Evolutionary conservation across 2,888 invertebrate species (phyloP), one percentile per base, ranked within the genome.

Genomic region (Rutpela maculata): DNA sequence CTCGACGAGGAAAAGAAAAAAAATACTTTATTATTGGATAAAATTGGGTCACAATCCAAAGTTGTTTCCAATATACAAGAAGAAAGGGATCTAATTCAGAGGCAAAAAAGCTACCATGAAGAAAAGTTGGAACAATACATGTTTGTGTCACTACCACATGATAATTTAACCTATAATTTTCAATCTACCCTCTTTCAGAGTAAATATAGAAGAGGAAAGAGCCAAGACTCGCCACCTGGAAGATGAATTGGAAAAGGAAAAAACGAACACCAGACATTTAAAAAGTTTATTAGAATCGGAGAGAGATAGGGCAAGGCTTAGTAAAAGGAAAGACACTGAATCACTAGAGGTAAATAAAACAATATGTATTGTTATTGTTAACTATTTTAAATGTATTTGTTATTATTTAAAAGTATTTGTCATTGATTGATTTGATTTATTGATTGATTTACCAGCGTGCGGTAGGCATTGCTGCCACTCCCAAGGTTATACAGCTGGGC

Each of bases 201-300:
- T 74, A 17, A 65, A 74, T 18, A 74, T 83, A 10, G 83, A 85
- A 80, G 76, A 83, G 63, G 84, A 85, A 68, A 80, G 78, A 63
- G 62, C 80, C 0, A 80, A 79, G 63, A 77, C 80, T 57, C 78
- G 76, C 59, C 76, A 76, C 62, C 69, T 86, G 63, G 82, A 85
- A 78, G 81, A 82, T 2, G 83, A 85, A n/a, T 74, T 85, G 22
- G 78, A 83, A 9, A 84, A 78, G 56, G 83, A 82, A 43, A 80
- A 77, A 72, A 74, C 68, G 9, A 80, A 78, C 22, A 81, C 74
- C 1, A 75, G 65, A 31, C 80, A 83, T 35, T 67, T 84, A 59
- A 82, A 80, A 63, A 77, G 73, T 62, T 66, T 83, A 43, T 74
- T 85, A 10, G 83, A 84, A 22, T 60, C 74, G n/a, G 74, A 78